Evolutionary conservation across 35 echinoderm and acorn worm species (phyloP), one percentile per base, ranked within the genome.

Genomic region (Holothuria glaberrima): DNA sequence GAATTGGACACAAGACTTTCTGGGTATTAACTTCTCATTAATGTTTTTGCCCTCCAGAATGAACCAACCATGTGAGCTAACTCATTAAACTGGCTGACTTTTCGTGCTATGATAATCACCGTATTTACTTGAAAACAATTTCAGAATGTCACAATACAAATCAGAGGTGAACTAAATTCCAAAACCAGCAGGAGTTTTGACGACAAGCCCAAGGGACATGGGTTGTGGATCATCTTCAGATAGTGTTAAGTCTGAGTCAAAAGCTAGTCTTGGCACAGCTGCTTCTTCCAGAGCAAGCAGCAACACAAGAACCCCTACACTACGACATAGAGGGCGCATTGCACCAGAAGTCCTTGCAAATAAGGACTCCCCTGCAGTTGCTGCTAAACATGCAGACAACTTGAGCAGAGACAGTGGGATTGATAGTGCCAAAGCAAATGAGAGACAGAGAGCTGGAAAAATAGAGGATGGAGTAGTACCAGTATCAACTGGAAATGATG

Each of bases 401-500:
- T 33, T 83, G 32, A 94, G 88, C 22, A 86, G 88, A 46, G 95
- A 93, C 46, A 97, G 95, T 67, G 92, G 92, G 20, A 94, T 97
- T 50, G 92, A 97, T 28, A 94, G 92, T 85, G 92, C 95, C 2
- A 93, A 97, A 76, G 94, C 92, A 29, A 86, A 34, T 59, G 92
- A 97, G 56, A 88, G 71, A 60, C 14, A 31, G n/a, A 4, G 88
- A 32, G 7, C 16, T 16, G 28, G 60, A 44, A 31, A 71, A 16
- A 56, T 50, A 28, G 44, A 82, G 79, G 84, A 29, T 46, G 80
- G 57, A 83, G 94, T 34, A 61, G 76, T 27, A 63, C 73, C 30
- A 30, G n/a, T 62, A 44, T 59, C 54, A 76, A 44, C 41, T 3
- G 34, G 24, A 48, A 29, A 32, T 31, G 58, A 50, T 34, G 46